Base-by-base conservation (phyloP, 2,797 vertebrate species). In the Mico argentatus region DNA sequence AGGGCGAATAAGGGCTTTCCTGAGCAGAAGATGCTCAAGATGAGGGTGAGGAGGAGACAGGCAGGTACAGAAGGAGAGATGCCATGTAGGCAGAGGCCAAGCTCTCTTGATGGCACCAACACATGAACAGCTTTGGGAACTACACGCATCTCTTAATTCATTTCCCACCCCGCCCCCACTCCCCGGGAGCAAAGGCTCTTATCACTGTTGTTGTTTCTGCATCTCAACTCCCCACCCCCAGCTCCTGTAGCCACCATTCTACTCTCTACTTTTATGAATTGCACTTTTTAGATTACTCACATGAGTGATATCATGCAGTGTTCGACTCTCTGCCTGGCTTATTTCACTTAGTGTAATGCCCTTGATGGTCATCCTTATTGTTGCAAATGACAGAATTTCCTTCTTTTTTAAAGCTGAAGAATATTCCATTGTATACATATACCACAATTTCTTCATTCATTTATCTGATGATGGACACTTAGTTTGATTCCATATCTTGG, bases 91-190 rank as follows among this genome's bases (percentile, higher is more conserved):
- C 0, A 33, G 19, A 81, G 30, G 12, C 57, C 24, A 41, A 20
- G 14, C 9, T 41, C n/a, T 67, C 67, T 64, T 7, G 5, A 14
- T 41, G 50, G 50, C 36, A 64, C 1, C 0, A 0, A 14, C 10
- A 15, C 27, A 5, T 22, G 22, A 64, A 70, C 57, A 86, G 44
- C 75, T 73, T 81, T 48, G 80, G 61, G n/a, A 85, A 30, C 72
- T 30, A 19, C 0, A 4, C 41, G 72, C 33, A 59, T n/a, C 76
- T 84, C 77, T 59, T 95, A 41, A 50, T 80, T 36, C 30, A 59
- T 39, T 20, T n/a, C 79, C 30, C 33, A 36, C 19, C 26, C 22
- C 7, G 4, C 5, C 13, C 59, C 70, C 20, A 10, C 33, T 3
- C 4, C 12, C 41, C 7, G 33, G 4, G 22, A 59, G 17, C 17